Conservation (phyloP, 2,888 invertebrate species). For the Osmoderma eremita region DNA sequence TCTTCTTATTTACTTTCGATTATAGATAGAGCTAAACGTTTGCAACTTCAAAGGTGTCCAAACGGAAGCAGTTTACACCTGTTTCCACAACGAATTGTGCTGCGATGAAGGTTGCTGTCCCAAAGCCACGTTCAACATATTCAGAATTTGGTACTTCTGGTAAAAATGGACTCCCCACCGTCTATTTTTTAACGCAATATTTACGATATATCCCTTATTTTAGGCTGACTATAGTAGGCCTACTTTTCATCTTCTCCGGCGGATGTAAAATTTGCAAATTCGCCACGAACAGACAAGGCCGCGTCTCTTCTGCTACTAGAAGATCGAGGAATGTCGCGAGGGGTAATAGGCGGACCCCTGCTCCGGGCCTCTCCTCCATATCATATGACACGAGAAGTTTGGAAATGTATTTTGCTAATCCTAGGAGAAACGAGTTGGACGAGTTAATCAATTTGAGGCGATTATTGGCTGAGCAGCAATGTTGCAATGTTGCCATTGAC, state of each 20-base stretch:
- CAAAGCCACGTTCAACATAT: slow-evolving; percentile 34
- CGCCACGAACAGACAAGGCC: background rate
- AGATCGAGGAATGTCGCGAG: background rate
- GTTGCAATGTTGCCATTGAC: slow-evolving; percentile 36
- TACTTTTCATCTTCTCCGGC: slow-evolving; percentile 37
- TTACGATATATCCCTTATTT: background rate
- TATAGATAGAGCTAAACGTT: slow-evolving; percentile 37
- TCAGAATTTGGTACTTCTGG: slow-evolving; percentile 45
- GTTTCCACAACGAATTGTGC: slow-evolving; percentile 44
- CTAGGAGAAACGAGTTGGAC: slow-evolving; percentile 24
- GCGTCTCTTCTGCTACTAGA: background rate
- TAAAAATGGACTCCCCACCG: too few species aligned
- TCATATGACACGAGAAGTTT: slow-evolving; percentile 9
- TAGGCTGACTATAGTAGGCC: slow-evolving; percentile 33
- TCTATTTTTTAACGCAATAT: background rate
- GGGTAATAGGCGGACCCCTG: background rate
- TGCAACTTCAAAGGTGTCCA: slow-evolving; percentile 37
- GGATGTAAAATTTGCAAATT: slow-evolving; percentile 35
- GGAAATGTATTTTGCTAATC: slow-evolving; percentile 29
- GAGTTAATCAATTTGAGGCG: slow-evolving; percentile 25
- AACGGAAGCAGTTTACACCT: slow-evolving; percentile 41
- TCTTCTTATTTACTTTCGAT: background rate
- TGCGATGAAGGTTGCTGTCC: slow-evolving; percentile 45
- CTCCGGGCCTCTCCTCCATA: background rate
- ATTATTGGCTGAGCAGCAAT: slow-evolving; percentile 26